These are phyloP conservation scores for Drosophila sulfurigaster DNA, from an alignment of 1,140 invertebrate genomes.

Conservation along the genomic window DNA sequence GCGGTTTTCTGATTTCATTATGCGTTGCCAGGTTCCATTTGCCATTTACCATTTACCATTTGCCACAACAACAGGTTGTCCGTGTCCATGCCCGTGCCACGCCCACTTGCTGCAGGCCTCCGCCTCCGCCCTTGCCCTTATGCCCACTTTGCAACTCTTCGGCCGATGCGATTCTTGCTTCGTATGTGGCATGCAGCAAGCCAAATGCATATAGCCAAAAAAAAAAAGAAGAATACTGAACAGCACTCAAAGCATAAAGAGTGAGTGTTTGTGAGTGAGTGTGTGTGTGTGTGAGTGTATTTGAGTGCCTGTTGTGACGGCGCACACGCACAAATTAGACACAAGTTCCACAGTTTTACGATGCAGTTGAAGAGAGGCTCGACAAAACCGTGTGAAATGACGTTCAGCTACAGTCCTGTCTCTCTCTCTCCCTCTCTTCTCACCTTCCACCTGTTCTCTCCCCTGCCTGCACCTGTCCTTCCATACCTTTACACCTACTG, in stretches of 20 bases:
- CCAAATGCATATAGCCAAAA: conserved; percentile 5
- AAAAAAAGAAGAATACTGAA: background rate
- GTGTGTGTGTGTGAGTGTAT: background rate
- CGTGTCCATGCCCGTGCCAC: conserved; percentile 16
- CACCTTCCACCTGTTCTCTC: background rate
- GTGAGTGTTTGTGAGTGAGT: background rate
- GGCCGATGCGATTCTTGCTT: background rate
- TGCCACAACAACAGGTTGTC: conserved; percentile 65
- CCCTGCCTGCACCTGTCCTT: too few relatives aligned
- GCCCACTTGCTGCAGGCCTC: conserved; percentile 32
- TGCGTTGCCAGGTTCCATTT: conserved; percentile 47
- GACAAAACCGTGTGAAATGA: conserved; percentile 36
- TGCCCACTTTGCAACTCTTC: background rate
- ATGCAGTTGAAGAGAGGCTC: conserved; percentile 8
- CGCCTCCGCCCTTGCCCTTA: background rate
- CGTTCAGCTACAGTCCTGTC: conserved; percentile 2
- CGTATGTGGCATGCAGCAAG: background rate
- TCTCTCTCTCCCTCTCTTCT: background rate
- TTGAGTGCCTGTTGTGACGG: conserved; percentile 26
- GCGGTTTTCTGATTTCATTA: conserved; percentile 60
- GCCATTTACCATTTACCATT: background rate
- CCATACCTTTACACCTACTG: background rate
- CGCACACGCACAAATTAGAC: conserved; percentile 69
- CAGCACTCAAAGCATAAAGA: background rate
- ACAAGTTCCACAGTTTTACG: conserved; percentile 60